Percentiles rank a stretch among this genome's conserved stretches.
These are phyloP conservation scores for Acanthopagrus latus DNA, from an alignment of 2,797 vertebrate species.

Conservation along the genomic window DNA sequence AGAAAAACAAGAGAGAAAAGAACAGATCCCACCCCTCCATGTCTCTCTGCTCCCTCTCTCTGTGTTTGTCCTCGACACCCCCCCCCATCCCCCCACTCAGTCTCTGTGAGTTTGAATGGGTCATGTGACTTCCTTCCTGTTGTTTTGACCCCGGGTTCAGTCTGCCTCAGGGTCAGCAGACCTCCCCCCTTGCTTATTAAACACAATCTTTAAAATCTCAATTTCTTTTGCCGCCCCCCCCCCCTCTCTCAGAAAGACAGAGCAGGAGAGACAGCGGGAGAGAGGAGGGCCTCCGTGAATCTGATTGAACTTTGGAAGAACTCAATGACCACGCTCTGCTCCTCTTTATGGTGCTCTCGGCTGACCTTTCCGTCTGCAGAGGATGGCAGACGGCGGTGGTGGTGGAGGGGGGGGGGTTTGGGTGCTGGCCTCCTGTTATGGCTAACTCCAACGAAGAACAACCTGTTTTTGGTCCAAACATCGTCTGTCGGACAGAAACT, in stretches of 20 bases:
- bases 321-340: constrained; percentile 65
- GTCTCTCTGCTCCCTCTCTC: constrained; percentile 19
- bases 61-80: constrained; percentile 20
- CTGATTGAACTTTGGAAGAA: constrained; percentile 79
- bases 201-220: constrained; percentile 65
- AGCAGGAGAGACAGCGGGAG: constrained; percentile 23
- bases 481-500: constrained; percentile 27
- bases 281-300: constrained; percentile 69
- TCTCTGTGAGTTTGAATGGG: constrained; percentile 45
- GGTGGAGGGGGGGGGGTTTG: constrained; percentile 43
- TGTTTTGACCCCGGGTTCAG: constrained; percentile 75
- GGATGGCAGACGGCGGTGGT: constrained; percentile 30
- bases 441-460: constrained; percentile 56
- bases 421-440: constrained; percentile 68
- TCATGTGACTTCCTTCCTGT: constrained; percentile 82
- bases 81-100: background rate
- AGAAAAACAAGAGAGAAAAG: constrained; percentile 75
- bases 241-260: background rate
- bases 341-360: constrained; percentile 68
- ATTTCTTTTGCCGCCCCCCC: background rate
- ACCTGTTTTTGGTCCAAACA: constrained; percentile 66
- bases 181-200: constrained; percentile 58
- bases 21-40: constrained; percentile 56
- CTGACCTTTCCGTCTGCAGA: constrained; percentile 77
- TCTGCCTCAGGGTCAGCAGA: constrained; percentile 64